Conservation (phyloP, 2,113 vertebrate genomes). For the Pituophis catenifer region DNA sequence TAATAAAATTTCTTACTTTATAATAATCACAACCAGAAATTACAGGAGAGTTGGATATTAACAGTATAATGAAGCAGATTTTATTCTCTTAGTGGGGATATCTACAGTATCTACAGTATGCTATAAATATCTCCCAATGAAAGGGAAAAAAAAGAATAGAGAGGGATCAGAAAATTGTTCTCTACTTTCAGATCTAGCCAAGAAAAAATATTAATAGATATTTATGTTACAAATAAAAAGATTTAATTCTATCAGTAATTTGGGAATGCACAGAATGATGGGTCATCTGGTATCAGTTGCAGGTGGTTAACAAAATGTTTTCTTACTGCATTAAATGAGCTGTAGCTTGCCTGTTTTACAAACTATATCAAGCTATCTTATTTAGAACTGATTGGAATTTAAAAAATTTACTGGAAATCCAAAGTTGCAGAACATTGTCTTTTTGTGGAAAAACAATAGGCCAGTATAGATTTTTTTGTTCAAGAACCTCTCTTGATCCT, state of each 20-base stretch:
- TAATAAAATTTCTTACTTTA: background rate
- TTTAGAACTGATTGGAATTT: background rate
- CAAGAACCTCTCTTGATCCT: background rate
- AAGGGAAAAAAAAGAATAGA: background rate
- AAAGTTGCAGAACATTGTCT: background rate
- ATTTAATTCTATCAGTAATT: background rate
- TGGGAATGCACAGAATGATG: background rate
- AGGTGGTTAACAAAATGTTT: background rate
- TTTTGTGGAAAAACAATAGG: background rate
- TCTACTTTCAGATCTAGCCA: background rate
- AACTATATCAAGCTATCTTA: background rate
- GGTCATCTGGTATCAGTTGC: background rate
- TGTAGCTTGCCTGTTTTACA: background rate
- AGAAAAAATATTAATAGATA: background rate
- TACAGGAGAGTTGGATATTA: background rate
- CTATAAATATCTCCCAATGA: background rate
- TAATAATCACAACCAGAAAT: background rate
- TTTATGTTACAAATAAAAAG: background rate
- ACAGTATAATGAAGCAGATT: background rate
- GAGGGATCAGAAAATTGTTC: background rate
- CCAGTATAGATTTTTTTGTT: background rate
- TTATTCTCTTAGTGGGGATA: background rate
- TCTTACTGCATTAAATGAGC: background rate
- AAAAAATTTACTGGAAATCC: background rate
- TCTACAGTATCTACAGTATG: too few species aligned